Conservation (phyloP, 2,113 vertebrate genomes). For the Rhadina sibilatrix region DNA sequence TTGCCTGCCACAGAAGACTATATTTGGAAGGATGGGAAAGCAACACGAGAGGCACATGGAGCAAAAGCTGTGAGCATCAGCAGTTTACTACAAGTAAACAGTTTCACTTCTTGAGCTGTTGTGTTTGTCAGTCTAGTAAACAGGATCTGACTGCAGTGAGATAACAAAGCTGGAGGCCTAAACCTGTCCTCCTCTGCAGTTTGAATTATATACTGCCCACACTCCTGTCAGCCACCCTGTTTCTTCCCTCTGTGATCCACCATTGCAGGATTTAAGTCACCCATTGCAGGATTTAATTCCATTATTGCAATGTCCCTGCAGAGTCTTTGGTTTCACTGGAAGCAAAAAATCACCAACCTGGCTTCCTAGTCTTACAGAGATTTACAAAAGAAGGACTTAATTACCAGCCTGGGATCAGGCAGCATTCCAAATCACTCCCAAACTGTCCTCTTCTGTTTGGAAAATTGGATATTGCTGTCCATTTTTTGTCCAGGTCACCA, state of each 20-base stretch:
- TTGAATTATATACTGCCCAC: background rate
- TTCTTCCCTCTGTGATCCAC: background rate
- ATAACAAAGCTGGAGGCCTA: background rate
- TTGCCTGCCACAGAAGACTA: conserved; percentile 12
- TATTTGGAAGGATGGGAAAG: conserved; percentile 59
- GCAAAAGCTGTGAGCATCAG: conserved; percentile 62
- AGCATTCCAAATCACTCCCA: background rate
- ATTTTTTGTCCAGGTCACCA: background rate
- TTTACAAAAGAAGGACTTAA: background rate
- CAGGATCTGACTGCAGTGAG: background rate
- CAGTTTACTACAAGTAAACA: conserved; percentile 58
- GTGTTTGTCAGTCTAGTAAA: conserved; percentile 23
- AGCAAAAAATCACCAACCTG: background rate
- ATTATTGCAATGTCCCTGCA: background rate
- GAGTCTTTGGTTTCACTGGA: background rate
- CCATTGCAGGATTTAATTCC: background rate
- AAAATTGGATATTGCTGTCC: background rate
- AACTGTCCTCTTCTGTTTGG: background rate
- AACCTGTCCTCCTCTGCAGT: background rate
- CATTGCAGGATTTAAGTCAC: background rate
- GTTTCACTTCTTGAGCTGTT: conserved; percentile 38
- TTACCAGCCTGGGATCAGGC: background rate
- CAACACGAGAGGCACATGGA: conserved; percentile 43
- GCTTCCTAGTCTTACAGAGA: background rate
- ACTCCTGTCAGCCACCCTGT: background rate